Evolutionary conservation across 1,140 invertebrate genomes (phyloP).

Genomic region (Drosophila gunungcola): DNA sequence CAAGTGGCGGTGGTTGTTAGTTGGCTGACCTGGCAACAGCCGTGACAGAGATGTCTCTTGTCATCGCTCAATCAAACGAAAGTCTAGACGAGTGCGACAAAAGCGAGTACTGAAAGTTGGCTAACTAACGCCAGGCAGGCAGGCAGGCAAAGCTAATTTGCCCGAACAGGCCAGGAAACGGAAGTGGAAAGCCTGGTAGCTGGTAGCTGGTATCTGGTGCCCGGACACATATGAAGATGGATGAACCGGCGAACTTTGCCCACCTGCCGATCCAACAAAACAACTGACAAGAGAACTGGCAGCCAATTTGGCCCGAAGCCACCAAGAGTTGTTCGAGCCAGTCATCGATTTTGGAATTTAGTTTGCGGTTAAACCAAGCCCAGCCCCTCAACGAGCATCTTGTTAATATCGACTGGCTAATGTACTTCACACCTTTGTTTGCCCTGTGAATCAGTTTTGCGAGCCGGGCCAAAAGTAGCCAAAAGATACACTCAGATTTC

Average conservation of each 20-base stretch:
- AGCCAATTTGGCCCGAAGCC: constrained; percentile 35
- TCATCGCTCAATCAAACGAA: constrained; percentile 61
- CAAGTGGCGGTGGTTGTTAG: constrained; percentile 14
- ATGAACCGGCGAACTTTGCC: constrained; percentile 51
- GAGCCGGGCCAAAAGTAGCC: constrained; percentile 38
- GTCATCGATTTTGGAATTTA: constrained; percentile 15
- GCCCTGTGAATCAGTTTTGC: constrained; percentile 20
- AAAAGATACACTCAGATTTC: constrained; percentile 28
- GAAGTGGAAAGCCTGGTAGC: constrained; percentile 11
- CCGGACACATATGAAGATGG: constrained; percentile 56
- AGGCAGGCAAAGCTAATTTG: constrained; percentile 58
- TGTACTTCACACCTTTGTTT: constrained; percentile 71
- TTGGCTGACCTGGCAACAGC: constrained; percentile 37
- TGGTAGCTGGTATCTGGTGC: background rate
- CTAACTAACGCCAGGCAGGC: constrained; percentile 61
- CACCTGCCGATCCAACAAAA: constrained; percentile 14
- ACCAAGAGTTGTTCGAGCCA: constrained; percentile 16
- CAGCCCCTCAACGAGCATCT: constrained; percentile 28
- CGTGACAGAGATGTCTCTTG: constrained; percentile 45
- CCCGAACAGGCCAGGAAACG: constrained; percentile 17
- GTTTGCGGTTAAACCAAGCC: constrained; percentile 26
- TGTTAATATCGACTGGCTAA: constrained; percentile 52
- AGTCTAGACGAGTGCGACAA: constrained; percentile 55
- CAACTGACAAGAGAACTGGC: constrained; percentile 16
- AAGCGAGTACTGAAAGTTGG: constrained; percentile 47